Evolutionary conservation across 2,113 vertebrate genomes (phyloP).

Genomic region (Amazona vittata): DNA sequence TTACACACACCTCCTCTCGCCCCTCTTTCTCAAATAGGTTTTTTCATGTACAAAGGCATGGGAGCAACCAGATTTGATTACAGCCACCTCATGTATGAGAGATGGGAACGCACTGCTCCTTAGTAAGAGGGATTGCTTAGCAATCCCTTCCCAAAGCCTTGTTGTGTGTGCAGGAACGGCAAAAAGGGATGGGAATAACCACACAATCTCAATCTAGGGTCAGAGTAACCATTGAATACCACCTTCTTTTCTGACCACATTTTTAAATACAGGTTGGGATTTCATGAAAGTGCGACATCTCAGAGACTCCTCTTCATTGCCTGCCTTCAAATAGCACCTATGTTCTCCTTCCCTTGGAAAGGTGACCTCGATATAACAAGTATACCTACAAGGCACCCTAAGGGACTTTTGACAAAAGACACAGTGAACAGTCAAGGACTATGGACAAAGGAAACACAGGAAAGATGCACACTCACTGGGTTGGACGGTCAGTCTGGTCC

Average conservation of each 20-base stretch:
- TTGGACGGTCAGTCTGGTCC: background rate
- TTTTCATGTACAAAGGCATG: rapidly evolving
- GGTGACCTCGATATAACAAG: rapidly evolving
- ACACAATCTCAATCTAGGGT: rapidly evolving
- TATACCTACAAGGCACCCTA: rapidly evolving
- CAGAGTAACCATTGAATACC: too few species aligned
- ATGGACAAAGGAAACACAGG: background rate
- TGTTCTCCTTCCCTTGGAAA: background rate
- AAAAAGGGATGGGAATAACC: background rate
- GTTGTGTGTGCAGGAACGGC: background rate
- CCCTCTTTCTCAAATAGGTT: background rate
- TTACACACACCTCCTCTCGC: background rate
- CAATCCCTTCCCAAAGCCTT: too few species aligned
- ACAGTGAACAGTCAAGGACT: background rate
- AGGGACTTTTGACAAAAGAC: too few species aligned
- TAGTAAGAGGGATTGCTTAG: too few species aligned
- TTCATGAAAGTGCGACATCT: background rate
- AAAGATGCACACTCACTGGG: background rate
- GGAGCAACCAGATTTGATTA: background rate
- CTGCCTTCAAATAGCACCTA: background rate
- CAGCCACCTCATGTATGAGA: background rate
- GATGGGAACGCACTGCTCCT: too few species aligned
- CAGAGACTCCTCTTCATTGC: background rate
- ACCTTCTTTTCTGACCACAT: too few species aligned
- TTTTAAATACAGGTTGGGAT: too few species aligned